These are phyloP conservation scores for Antigone vipio DNA, from an alignment of 2,113 vertebrate species.

Conservation along the genomic window DNA sequence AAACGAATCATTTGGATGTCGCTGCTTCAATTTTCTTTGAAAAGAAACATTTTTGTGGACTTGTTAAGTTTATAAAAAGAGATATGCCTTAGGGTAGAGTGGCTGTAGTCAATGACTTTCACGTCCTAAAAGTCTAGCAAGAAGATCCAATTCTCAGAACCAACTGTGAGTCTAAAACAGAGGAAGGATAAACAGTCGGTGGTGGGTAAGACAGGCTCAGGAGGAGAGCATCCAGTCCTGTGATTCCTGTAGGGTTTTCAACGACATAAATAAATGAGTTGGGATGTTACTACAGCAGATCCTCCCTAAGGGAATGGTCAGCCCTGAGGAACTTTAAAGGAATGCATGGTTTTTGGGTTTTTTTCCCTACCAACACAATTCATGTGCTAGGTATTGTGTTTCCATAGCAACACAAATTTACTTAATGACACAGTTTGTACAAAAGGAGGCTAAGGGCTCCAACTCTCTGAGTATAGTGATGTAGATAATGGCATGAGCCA, in stretches of 20 bases:
- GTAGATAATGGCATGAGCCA: not conserved
- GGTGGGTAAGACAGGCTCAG: not conserved
- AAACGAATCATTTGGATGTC: not conserved
- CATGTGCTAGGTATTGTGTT: not conserved
- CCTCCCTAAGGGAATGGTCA: not conserved
- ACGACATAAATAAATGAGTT: not conserved
- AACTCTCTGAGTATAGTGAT: not conserved
- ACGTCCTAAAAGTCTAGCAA: not conserved
- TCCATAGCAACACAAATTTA: conserved; percentile 29
- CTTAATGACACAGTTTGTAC: not conserved
- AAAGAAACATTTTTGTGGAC: not conserved
- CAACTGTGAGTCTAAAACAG: not conserved
- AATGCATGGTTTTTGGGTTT: not conserved
- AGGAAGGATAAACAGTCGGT: not conserved
- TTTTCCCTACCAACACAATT: not conserved
- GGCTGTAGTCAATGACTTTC: not conserved
- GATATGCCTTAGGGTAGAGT: not conserved
- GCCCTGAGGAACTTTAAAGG: not conserved
- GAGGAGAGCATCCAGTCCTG: not conserved
- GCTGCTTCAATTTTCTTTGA: not conserved
- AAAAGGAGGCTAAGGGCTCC: not conserved
- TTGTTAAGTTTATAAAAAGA: not conserved
- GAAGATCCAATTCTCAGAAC: not conserved
- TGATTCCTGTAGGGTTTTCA: not conserved
- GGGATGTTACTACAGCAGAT: not conserved